Evolutionary conservation across 2,797 vertebrate genomes (phyloP).

Genomic region (Poeciliopsis presidionis): DNA sequence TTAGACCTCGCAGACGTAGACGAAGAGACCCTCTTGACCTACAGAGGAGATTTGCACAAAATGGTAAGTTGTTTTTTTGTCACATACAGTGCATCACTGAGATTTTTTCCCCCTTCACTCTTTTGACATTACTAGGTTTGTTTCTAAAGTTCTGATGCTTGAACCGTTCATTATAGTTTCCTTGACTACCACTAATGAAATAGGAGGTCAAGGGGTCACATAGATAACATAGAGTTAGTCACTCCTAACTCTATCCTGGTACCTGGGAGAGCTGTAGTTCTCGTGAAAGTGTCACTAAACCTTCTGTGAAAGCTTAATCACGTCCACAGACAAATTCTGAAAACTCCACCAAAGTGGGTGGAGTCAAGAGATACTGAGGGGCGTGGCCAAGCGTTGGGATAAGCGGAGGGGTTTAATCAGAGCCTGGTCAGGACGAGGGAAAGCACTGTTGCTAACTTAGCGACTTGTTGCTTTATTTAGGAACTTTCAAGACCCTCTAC

Average conservation of each 20-base stretch:
- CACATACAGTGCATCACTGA: not conserved
- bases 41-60: slow-evolving; percentile 75
- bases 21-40: slow-evolving; percentile 60
- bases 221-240: too few species aligned
- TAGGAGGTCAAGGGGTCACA: not conserved
- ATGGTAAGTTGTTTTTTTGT: slow-evolving; percentile 47
- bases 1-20: slow-evolving; percentile 52
- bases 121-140: not conserved
- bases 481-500: not conserved
- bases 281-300: not conserved
- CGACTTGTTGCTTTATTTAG: not conserved
- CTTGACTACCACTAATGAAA: not conserved
- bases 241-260: not conserved
- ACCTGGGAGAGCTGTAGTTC: not conserved
- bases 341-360: not conserved
- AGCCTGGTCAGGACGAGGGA: not conserved
- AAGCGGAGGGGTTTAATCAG: not conserved
- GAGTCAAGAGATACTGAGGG: not conserved
- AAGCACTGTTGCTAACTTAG: not conserved
- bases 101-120: not conserved
- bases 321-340: not conserved
- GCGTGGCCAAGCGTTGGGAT: not conserved
- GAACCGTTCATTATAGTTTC: not conserved
- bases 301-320: not conserved
- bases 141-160: not conserved